These are phyloP conservation scores for Tenebrio molitor DNA, from an alignment of 1,140 invertebrate species.

Conservation along the genomic window DNA sequence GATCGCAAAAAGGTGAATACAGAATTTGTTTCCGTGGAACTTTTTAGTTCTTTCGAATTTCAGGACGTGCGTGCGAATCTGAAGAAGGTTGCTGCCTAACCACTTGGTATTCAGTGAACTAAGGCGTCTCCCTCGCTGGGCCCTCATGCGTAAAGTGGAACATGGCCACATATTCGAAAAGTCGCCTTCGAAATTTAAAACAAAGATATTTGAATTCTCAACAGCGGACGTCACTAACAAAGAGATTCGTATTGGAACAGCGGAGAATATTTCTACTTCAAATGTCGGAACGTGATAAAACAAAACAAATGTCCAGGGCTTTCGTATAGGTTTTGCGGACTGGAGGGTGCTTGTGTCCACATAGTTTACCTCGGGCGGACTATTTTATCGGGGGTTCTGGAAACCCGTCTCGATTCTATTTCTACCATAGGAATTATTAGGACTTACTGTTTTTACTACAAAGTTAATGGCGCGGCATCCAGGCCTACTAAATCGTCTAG, in stretches of 20 bases:
- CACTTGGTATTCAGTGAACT: conserved; percentile 47
- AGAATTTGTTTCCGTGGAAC: too few relatives aligned
- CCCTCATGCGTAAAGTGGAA: conserved; percentile 43
- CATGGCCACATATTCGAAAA: conserved; percentile 53
- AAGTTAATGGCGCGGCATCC: too few relatives aligned
- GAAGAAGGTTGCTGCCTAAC: conserved; percentile 21
- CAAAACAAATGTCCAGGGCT: conserved; percentile 60
- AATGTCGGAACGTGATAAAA: conserved; percentile 61
- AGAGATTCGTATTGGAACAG: conserved; percentile 44
- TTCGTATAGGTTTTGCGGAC: conserved; percentile 57
- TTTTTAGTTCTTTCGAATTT: not conserved
- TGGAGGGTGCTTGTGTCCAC: conserved; percentile 52
- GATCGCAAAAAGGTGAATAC: too few relatives aligned
- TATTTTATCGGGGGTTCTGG: conserved; percentile 13
- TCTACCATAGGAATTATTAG: too few relatives aligned
- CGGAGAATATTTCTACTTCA: conserved; percentile 56
- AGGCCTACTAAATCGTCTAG: too few relatives aligned
- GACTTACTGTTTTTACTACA: too few relatives aligned
- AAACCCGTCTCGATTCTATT: not conserved
- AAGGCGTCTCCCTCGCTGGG: conserved; percentile 40
- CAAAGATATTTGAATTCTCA: conserved; percentile 57
- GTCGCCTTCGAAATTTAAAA: conserved; percentile 54
- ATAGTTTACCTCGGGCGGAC: conserved; percentile 22
- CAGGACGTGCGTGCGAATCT: conserved; percentile 16
- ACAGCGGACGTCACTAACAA: conserved; percentile 48